Percentiles rank a stretch among this genome's conserved stretches.
Conservation (phyloP, 2,113 vertebrate species). For the Megalops atlanticus region DNA sequence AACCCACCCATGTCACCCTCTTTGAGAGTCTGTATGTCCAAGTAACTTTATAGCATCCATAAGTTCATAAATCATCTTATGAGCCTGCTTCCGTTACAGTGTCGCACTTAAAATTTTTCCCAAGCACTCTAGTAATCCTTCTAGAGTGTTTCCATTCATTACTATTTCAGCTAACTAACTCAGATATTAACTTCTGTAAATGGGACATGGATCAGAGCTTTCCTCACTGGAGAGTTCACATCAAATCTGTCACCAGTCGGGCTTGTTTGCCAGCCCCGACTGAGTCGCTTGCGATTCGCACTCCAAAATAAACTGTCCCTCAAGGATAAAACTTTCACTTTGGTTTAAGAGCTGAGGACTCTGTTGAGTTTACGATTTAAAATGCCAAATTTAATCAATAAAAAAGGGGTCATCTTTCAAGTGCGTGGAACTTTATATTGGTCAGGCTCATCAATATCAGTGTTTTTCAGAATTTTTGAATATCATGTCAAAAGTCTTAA, state of each 20-base stretch:
- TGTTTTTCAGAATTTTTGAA: no score
- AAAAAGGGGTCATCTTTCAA: slow-evolving; percentile 31
- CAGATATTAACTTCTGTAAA: slow-evolving; percentile 75
- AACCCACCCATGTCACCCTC: slow-evolving; percentile 39
- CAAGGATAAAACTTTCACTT: slow-evolving; percentile 63
- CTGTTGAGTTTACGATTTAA: slow-evolving; percentile 50
- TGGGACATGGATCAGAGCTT: slow-evolving; percentile 78
- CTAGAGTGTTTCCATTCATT: slow-evolving; percentile 71
- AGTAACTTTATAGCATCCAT: slow-evolving; percentile 46
- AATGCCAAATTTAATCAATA: slow-evolving; percentile 54
- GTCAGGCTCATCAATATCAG: slow-evolving; percentile 24
- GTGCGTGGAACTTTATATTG: slow-evolving; percentile 20
- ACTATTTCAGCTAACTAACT: slow-evolving; percentile 69
- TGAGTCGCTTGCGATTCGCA: slow-evolving; percentile 68
- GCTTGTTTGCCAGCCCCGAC: slow-evolving; percentile 70
- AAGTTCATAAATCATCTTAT: slow-evolving; percentile 42
- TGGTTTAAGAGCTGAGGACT: slow-evolving; percentile 56
- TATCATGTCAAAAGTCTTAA: no score
- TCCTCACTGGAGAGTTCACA: slow-evolving; percentile 71
- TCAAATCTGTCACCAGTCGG: slow-evolving; percentile 70
- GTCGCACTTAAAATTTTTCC: slow-evolving; percentile 73
- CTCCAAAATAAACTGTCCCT: slow-evolving; percentile 72
- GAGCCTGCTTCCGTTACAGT: slow-evolving; percentile 63
- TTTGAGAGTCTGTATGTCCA: slow-evolving; percentile 52
- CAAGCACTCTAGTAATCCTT: slow-evolving; percentile 75